Percentiles rank a stretch among this genome's conserved stretches.
These are phyloP conservation scores for Pteruthius melanotis DNA, from an alignment of 2,113 vertebrate species.

Conservation along the genomic window DNA sequence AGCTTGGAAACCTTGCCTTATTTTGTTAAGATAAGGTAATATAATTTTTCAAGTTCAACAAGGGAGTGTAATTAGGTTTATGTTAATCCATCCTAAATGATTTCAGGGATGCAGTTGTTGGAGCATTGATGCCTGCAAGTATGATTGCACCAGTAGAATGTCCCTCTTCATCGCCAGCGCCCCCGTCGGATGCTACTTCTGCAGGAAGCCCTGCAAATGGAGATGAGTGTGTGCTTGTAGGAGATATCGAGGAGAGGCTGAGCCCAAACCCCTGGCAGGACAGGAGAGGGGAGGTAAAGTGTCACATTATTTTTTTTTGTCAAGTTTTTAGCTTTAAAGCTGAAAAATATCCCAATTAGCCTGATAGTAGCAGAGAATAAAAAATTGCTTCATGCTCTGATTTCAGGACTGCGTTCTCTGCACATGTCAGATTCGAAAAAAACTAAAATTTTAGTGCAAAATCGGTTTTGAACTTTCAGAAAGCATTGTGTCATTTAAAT, in stretches of 20 bases:
- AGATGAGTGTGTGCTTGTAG: constrained; percentile 77
- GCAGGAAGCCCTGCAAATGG: constrained; percentile 81
- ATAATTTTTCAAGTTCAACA: background rate
- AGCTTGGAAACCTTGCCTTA: background rate
- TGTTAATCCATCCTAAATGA: background rate
- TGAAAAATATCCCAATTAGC: background rate
- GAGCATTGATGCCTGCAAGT: constrained; percentile 92
- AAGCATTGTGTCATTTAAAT: background rate
- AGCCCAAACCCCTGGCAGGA: constrained; percentile 96
- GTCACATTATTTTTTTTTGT: background rate
- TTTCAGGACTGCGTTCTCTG: background rate
- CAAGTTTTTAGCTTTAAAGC: background rate
- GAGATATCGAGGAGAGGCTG: constrained; percentile 83
- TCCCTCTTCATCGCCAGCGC: constrained; percentile 84
- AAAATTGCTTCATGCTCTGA: background rate
- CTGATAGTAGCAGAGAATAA: background rate
- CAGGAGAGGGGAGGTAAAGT: constrained; percentile 87
- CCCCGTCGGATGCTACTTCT: constrained; percentile 81
- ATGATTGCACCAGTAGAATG: constrained; percentile 96
- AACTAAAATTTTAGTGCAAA: background rate
- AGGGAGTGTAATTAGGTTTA: background rate
- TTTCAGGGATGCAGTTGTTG: constrained; percentile 90
- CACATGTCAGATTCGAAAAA: background rate
- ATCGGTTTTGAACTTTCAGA: background rate
- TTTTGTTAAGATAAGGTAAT: background rate